Evolutionary conservation across 2,888 invertebrate species (phyloP).

Genomic region (Capitulum mitella): DNA sequence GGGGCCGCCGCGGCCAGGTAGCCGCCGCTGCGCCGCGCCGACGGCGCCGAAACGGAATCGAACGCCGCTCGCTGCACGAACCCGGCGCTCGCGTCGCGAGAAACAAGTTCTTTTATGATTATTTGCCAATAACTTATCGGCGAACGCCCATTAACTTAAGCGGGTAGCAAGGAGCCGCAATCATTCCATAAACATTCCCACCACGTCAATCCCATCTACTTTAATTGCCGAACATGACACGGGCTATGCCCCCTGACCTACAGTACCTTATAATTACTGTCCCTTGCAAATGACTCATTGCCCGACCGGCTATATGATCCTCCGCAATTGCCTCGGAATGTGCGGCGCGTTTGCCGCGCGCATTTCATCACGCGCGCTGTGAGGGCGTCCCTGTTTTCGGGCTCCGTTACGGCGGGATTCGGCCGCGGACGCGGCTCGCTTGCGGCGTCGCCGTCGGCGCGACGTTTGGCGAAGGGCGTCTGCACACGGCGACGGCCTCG

Average conservation of each 20-base stretch:
- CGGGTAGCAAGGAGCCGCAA: conserved; percentile 6
- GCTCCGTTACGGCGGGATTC: too few relatives aligned
- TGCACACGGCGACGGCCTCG: too few relatives aligned
- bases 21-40: neutral
- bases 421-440: too few relatives aligned
- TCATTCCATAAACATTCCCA: neutral
- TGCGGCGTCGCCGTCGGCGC: neutral
- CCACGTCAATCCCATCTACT: neutral
- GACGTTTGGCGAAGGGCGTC: too few relatives aligned
- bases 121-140: conserved; percentile 9
- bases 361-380: neutral
- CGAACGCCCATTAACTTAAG: neutral
- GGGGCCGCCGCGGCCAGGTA: neutral
- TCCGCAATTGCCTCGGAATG: neutral
- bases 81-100: neutral
- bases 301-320: neutral
- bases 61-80: neutral
- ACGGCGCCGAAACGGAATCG: neutral
- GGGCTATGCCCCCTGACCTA: neutral
- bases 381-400: neutral
- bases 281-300: conserved; percentile 10
- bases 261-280: neutral
- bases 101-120: conserved; percentile 16
- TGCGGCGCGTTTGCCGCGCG: neutral
- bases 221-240: neutral